phyloP scores from a whole-genome alignment of 2,888 invertebrate genomes.

The Zele albiditarsus region DNA sequence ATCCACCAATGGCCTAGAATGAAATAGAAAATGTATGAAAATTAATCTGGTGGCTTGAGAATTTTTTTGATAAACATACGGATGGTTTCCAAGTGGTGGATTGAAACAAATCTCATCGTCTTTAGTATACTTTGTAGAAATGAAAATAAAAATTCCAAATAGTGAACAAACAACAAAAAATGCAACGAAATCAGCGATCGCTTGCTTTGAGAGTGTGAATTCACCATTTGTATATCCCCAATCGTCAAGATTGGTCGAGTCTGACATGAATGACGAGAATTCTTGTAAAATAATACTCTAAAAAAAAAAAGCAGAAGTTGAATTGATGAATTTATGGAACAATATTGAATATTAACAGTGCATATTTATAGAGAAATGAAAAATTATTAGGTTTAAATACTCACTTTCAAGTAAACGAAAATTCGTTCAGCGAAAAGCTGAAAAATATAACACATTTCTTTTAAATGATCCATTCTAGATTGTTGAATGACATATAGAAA shows the following conservation, averaged over 20 bases:
- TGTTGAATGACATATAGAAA: slow-evolving; percentile 15
- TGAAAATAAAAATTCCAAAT: slow-evolving; percentile 53
- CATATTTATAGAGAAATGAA: no score
- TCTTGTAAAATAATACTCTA: slow-evolving; percentile 49
- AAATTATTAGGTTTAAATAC: slow-evolving; percentile 27
- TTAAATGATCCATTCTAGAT: slow-evolving; percentile 55
- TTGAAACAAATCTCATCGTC: slow-evolving; percentile 33
- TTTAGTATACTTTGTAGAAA: slow-evolving; percentile 54
- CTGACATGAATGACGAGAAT: slow-evolving; percentile 42
- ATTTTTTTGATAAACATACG: neutral
- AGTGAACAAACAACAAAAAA: slow-evolving; percentile 54
- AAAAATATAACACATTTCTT: slow-evolving; percentile 55
- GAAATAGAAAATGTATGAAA: neutral
- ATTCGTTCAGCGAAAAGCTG: slow-evolving; percentile 54
- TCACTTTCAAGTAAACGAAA: slow-evolving; percentile 57
- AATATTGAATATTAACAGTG: no score
- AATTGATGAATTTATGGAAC: neutral
- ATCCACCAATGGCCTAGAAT: slow-evolving; percentile 19
- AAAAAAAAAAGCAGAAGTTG: slow-evolving; percentile 7
- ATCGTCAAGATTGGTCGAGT: slow-evolving; percentile 40
- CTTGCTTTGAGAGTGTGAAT: slow-evolving; percentile 44
- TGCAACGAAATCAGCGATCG: slow-evolving; percentile 55
- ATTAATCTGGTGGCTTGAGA: no score
- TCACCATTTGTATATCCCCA: slow-evolving; percentile 32
- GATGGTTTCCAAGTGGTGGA: slow-evolving; percentile 11